These are phyloP conservation scores for Drosophila suzukii DNA, from an alignment of 1,140 invertebrate species.

Conservation along the genomic window DNA sequence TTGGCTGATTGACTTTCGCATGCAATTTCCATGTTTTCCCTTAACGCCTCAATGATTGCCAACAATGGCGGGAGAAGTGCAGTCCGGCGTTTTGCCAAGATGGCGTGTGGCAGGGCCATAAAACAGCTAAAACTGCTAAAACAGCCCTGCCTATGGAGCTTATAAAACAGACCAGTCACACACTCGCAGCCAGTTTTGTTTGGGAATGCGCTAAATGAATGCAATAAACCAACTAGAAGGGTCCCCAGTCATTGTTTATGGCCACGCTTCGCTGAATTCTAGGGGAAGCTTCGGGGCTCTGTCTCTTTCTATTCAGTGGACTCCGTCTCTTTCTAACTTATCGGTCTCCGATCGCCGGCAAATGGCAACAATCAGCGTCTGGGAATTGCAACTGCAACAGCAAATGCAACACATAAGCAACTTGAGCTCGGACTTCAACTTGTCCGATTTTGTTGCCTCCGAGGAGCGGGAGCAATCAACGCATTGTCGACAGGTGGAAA, in stretches of 20 bases:
- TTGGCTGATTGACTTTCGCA: constrained; percentile 44
- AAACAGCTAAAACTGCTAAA: constrained; percentile 34
- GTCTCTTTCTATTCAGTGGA: background rate
- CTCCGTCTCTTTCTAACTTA: constrained; percentile 17
- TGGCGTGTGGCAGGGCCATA: constrained; percentile 68
- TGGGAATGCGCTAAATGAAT: constrained; percentile 70
- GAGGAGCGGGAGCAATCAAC: constrained; percentile 72
- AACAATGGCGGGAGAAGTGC: constrained; percentile 48
- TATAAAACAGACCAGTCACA: constrained; percentile 38
- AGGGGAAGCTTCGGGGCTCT: constrained; percentile 13
- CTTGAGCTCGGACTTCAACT: constrained; percentile 18
- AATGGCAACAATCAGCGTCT: constrained; percentile 73
- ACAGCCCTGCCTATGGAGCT: constrained; percentile 44
- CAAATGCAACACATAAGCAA: constrained; percentile 16
- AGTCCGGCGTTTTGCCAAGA: constrained; percentile 38
- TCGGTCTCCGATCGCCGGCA: constrained; percentile 51
- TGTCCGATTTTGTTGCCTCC: constrained; percentile 20
- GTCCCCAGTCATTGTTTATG: constrained; percentile 53
- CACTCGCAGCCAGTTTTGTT: constrained; percentile 25
- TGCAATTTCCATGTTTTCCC: constrained; percentile 51
- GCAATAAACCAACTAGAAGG: constrained; percentile 67
- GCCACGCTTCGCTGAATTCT: constrained; percentile 48
- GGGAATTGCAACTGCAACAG: constrained; percentile 39
- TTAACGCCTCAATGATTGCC: constrained; percentile 54
- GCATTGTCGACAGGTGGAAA: constrained; percentile 78